Base-by-base conservation (phyloP, 2,113 vertebrate genomes). In the Picathartes gymnocephalus region DNA sequence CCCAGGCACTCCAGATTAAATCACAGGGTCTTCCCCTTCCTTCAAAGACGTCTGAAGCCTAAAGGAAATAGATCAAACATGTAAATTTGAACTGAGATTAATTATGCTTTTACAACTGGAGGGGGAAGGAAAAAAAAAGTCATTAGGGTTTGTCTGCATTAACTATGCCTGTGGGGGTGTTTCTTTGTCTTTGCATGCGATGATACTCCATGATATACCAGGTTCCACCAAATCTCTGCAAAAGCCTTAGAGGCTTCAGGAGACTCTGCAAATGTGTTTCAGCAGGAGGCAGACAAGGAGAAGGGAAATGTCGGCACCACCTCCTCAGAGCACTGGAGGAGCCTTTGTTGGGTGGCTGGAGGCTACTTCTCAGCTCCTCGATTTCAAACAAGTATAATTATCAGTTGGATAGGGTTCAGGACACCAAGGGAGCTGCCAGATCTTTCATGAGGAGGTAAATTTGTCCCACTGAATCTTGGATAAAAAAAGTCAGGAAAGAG, bases 351-450 rank as follows among this genome's bases (percentile, higher is more conserved):
- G 66, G 86, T 94, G 76, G 95, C 97, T 88, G 91, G 88, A 96
- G 95, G 96, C 96, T 90, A 86, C 65, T 88, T 92, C 86, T 92
- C 23, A 3, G 79, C 83, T 97, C 88, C 71, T 3, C 0, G 33
- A 90, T 96, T 97, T 97, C 96, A 97, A 96, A 97, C 65, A 82
- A 86, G 68, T 88, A 7, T 95, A 97, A 97, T 97, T 97, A 97
- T 96, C 88, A 88, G 72, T 92, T 97, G 97, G 96, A 96, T 50
- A 60, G 57, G 16, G 47, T 97, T 97, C 97, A 97, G 93, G 25
- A 91, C 92, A 94, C 9, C 5, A 70, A 95, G 92, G 66, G 88
- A 96, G 89, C 79, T 96, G 95, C 95, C 96, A 97, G 82, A 33
- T 93, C 93, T 95, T 96, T 97, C 79, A 91, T 92, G 84, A 93